Conservation (phyloP, 2,113 vertebrate genomes). For the Vireo altiloquus region DNA sequence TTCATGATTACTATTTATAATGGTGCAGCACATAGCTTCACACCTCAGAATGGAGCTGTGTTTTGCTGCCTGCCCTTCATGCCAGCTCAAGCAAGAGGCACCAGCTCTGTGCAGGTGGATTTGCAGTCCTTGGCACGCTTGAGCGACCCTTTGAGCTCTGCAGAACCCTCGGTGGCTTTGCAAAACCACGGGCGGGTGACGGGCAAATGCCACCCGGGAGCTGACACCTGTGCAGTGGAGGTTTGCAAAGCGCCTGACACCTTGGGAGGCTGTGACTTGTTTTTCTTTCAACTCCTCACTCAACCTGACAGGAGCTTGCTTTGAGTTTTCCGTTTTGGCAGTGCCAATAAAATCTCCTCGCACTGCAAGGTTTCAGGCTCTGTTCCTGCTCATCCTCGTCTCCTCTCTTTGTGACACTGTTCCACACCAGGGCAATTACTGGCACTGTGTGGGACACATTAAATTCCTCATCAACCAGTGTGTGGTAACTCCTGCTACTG, state of each 20-base stretch:
- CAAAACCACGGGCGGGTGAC: background rate
- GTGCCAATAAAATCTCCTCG: background rate
- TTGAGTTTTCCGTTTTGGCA: background rate
- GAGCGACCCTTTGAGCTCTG: background rate
- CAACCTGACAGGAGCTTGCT: background rate
- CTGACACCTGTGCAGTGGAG: conserved; percentile 40
- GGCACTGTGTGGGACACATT: background rate
- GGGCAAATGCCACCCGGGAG: background rate
- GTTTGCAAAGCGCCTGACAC: conserved; percentile 3
- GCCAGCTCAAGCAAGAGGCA: background rate
- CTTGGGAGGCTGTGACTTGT: background rate
- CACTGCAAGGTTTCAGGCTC: background rate
- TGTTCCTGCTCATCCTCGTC: fast-evolving
- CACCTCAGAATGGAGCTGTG: background rate
- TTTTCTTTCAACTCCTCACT: conserved; percentile 42
- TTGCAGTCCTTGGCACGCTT: background rate
- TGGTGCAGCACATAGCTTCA: background rate
- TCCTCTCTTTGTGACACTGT: background rate
- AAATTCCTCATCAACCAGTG: background rate
- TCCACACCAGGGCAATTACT: background rate
- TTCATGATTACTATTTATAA: background rate
- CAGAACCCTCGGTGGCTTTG: background rate
- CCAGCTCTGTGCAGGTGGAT: background rate
- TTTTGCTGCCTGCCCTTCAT: background rate
- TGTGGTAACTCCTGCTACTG: background rate